Conservation (phyloP, 2,888 invertebrate genomes). For the Nipponacmea schrenckii region DNA sequence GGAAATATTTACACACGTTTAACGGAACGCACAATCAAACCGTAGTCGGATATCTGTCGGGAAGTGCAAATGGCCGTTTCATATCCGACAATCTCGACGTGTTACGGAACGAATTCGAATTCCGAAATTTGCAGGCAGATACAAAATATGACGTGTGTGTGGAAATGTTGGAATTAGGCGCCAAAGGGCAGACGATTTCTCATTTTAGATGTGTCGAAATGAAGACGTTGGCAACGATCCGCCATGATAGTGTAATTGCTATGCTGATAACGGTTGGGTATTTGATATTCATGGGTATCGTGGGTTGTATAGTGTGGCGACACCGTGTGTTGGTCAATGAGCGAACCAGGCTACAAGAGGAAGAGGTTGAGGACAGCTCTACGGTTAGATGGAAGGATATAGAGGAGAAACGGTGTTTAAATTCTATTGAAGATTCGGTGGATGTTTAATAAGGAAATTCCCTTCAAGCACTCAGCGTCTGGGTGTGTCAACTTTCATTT, state of each 20-base stretch:
- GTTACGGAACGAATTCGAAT: not conserved
- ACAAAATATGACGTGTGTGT: not conserved
- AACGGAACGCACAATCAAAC: not conserved
- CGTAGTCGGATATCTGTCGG: not conserved
- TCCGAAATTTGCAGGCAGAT: not conserved
- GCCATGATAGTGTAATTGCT: not conserved
- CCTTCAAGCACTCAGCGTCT: not conserved
- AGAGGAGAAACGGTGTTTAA: not conserved
- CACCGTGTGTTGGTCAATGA: not conserved
- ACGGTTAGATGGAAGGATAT: constrained; percentile 3
- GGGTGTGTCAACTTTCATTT: too few relatives aligned
- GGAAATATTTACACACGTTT: not conserved
- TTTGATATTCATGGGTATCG: not conserved
- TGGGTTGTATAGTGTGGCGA: not conserved
- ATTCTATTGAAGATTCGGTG: not conserved
- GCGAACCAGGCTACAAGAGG: not conserved
- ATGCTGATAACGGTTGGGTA: not conserved
- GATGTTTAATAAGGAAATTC: not conserved
- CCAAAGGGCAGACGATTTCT: not conserved
- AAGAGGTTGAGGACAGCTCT: not conserved
- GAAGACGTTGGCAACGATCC: not conserved
- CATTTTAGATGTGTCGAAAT: not conserved
- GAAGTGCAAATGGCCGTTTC: not conserved
- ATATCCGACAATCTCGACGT: not conserved
- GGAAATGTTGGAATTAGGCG: not conserved